These are phyloP conservation scores for Pelochelys cantorii DNA, from an alignment of 2,797 vertebrate species.

Conservation along the genomic window DNA sequence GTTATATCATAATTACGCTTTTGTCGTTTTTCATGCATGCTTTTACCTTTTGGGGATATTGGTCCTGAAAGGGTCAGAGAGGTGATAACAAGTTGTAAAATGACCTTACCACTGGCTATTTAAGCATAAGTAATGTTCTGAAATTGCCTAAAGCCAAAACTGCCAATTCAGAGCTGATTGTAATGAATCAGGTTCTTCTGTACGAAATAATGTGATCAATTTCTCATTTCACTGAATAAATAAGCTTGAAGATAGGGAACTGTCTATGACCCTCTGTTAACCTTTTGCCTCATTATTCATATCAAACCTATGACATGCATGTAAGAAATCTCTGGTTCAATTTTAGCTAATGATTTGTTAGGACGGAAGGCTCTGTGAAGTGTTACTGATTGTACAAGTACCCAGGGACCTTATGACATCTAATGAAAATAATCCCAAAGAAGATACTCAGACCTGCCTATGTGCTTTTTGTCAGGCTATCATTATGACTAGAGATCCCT, in stretches of 20 bases:
- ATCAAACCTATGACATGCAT: slow-evolving; percentile 88
- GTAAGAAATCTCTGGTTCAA: slow-evolving; percentile 86
- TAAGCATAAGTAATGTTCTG: slow-evolving; percentile 94
- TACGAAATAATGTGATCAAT: slow-evolving; percentile 99
- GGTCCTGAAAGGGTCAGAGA: slow-evolving; percentile 88
- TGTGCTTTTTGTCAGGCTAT: slow-evolving; percentile 63
- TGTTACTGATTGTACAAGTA: slow-evolving; percentile 88
- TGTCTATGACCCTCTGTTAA: slow-evolving; percentile 91
- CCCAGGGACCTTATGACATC: slow-evolving; percentile 85
- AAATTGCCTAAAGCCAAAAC: slow-evolving; percentile 89
- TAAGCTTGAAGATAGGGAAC: slow-evolving; percentile 94
- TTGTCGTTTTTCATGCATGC: slow-evolving; percentile 35
- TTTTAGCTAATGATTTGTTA: slow-evolving; percentile 93
- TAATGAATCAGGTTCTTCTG: slow-evolving; percentile 98
- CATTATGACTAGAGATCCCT: slow-evolving; percentile 64
- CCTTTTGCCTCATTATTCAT: slow-evolving; percentile 94
- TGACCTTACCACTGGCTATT: slow-evolving; percentile 90
- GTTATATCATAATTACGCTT: slow-evolving; percentile 17
- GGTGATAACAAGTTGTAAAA: slow-evolving; percentile 96
- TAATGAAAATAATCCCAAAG: slow-evolving; percentile 74
- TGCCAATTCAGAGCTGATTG: slow-evolving; percentile 98
- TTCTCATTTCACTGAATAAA: slow-evolving; percentile 99
- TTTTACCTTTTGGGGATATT: slow-evolving; percentile 69
- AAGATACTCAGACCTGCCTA: slow-evolving; percentile 52
- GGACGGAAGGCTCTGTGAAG: slow-evolving; percentile 85